A percentile compares a stretch with the other conserved stretches of the same genome.
phyloP scores from a whole-genome alignment of 2,888 invertebrate species.

The Gari tellinella region DNA sequence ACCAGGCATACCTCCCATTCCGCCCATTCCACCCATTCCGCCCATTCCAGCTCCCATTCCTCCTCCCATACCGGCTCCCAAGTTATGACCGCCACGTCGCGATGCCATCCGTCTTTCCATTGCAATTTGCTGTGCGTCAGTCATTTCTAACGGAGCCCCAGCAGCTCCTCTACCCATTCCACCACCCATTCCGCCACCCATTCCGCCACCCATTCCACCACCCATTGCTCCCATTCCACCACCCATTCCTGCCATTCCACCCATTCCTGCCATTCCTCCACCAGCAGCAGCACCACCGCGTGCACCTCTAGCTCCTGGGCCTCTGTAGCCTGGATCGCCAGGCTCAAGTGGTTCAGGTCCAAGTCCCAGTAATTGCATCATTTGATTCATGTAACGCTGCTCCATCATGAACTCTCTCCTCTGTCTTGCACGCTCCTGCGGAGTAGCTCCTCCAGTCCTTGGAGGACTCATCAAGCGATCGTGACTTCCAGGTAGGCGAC shows the following conservation, averaged over 20 bases:
- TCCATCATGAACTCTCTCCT: conserved; percentile 54
- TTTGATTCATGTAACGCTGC: conserved; percentile 48
- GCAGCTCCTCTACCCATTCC: conserved; percentile 11
- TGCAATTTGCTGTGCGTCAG: conserved; percentile 40
- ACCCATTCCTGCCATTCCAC: conserved; percentile 9
- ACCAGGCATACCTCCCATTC: conserved; percentile 11
- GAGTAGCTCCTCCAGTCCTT: not conserved
- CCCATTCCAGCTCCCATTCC: conserved; percentile 15
- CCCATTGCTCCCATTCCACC: conserved; percentile 11
- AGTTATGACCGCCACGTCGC: not conserved
- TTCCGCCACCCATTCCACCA: conserved; percentile 10
- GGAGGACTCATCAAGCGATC: not conserved
- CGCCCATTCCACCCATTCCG: conserved; percentile 12
- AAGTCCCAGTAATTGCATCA: conserved; percentile 51
- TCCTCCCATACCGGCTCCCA: conserved; percentile 9
- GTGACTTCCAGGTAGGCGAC: not conserved
- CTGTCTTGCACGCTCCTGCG: conserved; percentile 12
- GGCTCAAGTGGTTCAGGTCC: conserved; percentile 59
- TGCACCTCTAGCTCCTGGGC: conserved; percentile 27
- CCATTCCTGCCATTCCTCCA: conserved; percentile 1
- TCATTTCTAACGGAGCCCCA: conserved; percentile 26
- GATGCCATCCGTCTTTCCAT: conserved; percentile 25
- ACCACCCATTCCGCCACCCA: conserved; percentile 1
- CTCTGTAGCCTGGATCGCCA: conserved; percentile 55
- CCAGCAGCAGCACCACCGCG: not conserved